These are phyloP conservation scores for Eidolon dupreanum DNA, from an alignment of 2,797 vertebrate species.

Conservation along the genomic window DNA sequence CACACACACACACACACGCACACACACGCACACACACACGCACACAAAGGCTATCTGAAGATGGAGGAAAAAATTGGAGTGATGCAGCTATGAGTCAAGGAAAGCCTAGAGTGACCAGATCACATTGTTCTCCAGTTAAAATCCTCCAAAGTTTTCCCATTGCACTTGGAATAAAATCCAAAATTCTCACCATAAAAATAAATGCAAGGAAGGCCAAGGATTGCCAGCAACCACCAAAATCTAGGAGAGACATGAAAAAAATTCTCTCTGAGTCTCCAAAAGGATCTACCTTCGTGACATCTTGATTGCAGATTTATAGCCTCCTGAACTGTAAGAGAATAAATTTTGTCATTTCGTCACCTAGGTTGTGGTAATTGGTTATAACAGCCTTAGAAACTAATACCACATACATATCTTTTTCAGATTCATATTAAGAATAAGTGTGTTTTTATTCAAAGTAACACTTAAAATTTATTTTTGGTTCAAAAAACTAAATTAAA, in stretches of 20 bases:
- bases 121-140: too few species aligned
- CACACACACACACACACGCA: too few species aligned
- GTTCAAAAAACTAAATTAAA: not conserved
- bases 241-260: not conserved
- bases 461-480: conserved; percentile 11
- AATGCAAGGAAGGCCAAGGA: not conserved
- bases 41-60: not conserved
- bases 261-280: not conserved
- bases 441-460: conserved; percentile 21
- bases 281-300: not conserved
- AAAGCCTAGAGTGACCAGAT: too few species aligned
- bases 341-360: not conserved
- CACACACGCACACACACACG: too few species aligned
- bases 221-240: not conserved
- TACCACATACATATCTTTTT: not conserved
- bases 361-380: not conserved
- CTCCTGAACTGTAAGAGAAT: not conserved
- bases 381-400: not conserved
- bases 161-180: too few species aligned
- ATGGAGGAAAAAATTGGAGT: not conserved
- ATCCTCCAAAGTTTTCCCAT: too few species aligned
- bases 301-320: not conserved
- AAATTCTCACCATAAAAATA: too few species aligned
- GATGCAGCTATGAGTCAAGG: not conserved
- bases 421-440: not conserved